These are phyloP conservation scores for Mechanitis mazaeus DNA, from an alignment of 2,888 invertebrate species.

Conservation along the genomic window DNA sequence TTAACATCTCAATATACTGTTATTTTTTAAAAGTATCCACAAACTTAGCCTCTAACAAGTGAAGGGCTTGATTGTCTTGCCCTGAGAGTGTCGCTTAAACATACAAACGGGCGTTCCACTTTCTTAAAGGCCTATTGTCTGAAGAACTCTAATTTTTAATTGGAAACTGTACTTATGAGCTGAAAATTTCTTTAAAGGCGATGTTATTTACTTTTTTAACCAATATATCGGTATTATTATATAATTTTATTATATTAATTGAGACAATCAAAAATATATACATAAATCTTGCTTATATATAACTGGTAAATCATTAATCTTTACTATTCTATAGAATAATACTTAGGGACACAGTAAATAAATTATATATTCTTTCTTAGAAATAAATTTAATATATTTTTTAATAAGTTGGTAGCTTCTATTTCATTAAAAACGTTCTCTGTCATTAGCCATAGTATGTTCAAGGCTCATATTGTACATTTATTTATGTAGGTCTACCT, in stretches of 20 bases:
- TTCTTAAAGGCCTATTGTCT: conserved; percentile 51
- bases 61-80: conserved; percentile 73
- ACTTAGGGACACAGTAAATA: too few relatives aligned
- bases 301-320: too few relatives aligned
- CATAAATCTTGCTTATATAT: too few relatives aligned
- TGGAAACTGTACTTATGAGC: conserved; percentile 39
- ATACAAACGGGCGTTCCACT: conserved; percentile 47
- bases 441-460: conserved; percentile 12
- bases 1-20: too few relatives aligned
- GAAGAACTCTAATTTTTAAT: conserved; percentile 61
- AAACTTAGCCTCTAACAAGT: conserved; percentile 61
- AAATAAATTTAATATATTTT: not conserved
- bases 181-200: conserved; percentile 16
- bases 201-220: conserved; percentile 3
- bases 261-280: too few relatives aligned
- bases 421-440: conserved; percentile 1
- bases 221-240: too few relatives aligned
- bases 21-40: conserved; percentile 33
- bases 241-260: too few relatives aligned
- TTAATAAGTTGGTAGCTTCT: not conserved
- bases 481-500: conserved; percentile 23
- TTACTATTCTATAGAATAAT: too few relatives aligned
- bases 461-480: conserved; percentile 26
- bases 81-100: conserved; percentile 56
- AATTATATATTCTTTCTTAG: too few relatives aligned